These are phyloP conservation scores for Leptopilina boulardi DNA, from an alignment of 1,140 invertebrate species.

Conservation along the genomic window DNA sequence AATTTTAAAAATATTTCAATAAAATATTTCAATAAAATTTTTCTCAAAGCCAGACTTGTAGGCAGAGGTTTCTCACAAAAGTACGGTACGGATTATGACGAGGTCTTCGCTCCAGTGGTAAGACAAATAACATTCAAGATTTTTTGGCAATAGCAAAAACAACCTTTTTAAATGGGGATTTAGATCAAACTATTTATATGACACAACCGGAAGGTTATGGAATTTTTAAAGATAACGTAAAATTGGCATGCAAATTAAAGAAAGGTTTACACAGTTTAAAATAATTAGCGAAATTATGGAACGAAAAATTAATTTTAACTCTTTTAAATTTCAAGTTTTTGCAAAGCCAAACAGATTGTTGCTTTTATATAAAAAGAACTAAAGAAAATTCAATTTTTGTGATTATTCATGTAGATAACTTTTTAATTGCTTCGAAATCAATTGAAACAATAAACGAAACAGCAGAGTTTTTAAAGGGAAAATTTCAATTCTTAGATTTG, in stretches of 20 bases:
- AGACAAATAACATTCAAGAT: slow-evolving; percentile 50
- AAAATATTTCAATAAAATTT: too few species aligned
- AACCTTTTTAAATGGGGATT: slow-evolving; percentile 66
- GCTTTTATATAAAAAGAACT: slow-evolving; percentile 36
- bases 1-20: too few species aligned
- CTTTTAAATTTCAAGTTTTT: slow-evolving; percentile 43
- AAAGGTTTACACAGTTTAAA: slow-evolving; percentile 65
- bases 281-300: slow-evolving; percentile 62
- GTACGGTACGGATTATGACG: slow-evolving; percentile 58
- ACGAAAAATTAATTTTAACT: slow-evolving; percentile 49
- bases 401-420: slow-evolving; percentile 45
- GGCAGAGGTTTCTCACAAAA: slow-evolving; percentile 56
- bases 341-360: slow-evolving; percentile 46
- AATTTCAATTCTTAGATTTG: slow-evolving; percentile 35
- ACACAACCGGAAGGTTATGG: slow-evolving; percentile 52
- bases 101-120: slow-evolving; percentile 52
- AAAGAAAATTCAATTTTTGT: slow-evolving; percentile 35
- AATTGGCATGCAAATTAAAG: slow-evolving; percentile 56
- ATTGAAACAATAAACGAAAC: slow-evolving; percentile 28
- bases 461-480: slow-evolving; percentile 1
- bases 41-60: slow-evolving; percentile 59
- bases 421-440: slow-evolving; percentile 40
- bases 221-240: slow-evolving; percentile 26
- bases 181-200: slow-evolving; percentile 65
- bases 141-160: slow-evolving; percentile 60